Base-by-base conservation (phyloP, 2,888 invertebrate species). In the Macrophya annulata region DNA sequence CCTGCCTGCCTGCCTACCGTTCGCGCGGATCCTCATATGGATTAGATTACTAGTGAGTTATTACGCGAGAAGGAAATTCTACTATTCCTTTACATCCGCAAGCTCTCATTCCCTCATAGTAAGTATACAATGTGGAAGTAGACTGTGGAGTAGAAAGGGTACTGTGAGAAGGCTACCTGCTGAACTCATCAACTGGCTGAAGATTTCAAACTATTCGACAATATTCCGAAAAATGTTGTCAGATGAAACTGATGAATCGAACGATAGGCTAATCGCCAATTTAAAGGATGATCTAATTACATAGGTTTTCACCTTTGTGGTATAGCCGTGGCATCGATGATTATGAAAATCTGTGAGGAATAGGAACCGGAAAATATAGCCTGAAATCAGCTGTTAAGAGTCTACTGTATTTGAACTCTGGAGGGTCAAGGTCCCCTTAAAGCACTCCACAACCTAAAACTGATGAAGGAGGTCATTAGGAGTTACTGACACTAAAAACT, bases 41-140 rank as follows among this genome's bases (percentile, higher is more conserved):
- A 82, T 82, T 85, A 72, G 82, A 21, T 85, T 85, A 59, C 62
- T 40, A 72, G 40, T 72, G 85, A 82, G 59, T 85, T 31, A 82
- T 45, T 81, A 82, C 55, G 55, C 55, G 31, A 45, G 31, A 25
- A 21, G 55, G 37, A 82, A 82, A 82, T 17, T 81, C 21, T 51
- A 40, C 31, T 25, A 68, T 83, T 71, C 25, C 83, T 68, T 71
- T 31, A 55, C 40, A 40, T 81, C 21, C 43, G 37, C 37, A 77
- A 25, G 37, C 37, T 77, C 51, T 43, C 31, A 77, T 31, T 55
- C 43, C 40, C 15, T 10, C 21, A 21, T 43, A 1, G 12, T 43
- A 6, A 79, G 59, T 12, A 40, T 59, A 79, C 59, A 48, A 79
- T 79, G 31, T 48, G 48, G 10, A 79, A n/a, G 43, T 37, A 2